Conservation (phyloP, 2,797 vertebrate species). For the Euthynnus affinis region DNA sequence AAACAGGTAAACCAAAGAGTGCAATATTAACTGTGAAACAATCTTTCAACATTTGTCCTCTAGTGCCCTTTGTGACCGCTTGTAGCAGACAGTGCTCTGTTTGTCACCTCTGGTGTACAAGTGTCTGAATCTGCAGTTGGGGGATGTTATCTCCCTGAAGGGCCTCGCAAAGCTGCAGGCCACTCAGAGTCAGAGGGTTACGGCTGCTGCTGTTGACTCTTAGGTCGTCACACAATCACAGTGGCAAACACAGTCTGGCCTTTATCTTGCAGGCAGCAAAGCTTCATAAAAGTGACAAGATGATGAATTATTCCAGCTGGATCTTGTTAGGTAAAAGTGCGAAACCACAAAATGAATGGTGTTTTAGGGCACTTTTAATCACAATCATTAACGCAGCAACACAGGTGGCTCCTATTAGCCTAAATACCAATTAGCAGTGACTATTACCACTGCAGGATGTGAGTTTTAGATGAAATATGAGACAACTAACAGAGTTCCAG, state of each 20-base stretch:
- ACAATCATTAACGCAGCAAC: constrained; percentile 37
- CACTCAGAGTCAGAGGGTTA: constrained; percentile 15
- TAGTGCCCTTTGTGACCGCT: neutral
- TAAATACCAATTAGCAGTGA: constrained; percentile 37
- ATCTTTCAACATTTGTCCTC: too few species aligned
- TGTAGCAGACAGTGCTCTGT: neutral
- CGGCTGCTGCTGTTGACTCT: constrained; percentile 40
- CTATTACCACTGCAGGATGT: constrained; percentile 17
- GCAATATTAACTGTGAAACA: neutral
- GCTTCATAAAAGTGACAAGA: constrained; percentile 32
- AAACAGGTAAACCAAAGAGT: neutral
- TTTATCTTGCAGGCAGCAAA: neutral
- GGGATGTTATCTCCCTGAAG: constrained; percentile 36
- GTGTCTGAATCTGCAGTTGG: constrained; percentile 31
- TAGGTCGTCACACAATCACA: constrained; percentile 20
- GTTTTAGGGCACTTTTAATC: constrained; percentile 42
- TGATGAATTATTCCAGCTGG: constrained; percentile 28
- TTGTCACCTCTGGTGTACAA: constrained; percentile 18
- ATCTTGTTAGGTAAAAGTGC: constrained; percentile 28
- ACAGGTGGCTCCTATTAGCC: constrained; percentile 42
- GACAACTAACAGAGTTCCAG: neutral
- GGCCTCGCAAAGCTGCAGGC: constrained; percentile 34
- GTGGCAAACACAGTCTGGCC: constrained; percentile 3
- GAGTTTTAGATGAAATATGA: constrained; percentile 22
- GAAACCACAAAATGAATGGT: constrained; percentile 38